Evolutionary conservation across 2,113 vertebrate species (phyloP), one percentile per base, ranked within the genome.

Genomic region (Puntigrus tetrazona): DNA sequence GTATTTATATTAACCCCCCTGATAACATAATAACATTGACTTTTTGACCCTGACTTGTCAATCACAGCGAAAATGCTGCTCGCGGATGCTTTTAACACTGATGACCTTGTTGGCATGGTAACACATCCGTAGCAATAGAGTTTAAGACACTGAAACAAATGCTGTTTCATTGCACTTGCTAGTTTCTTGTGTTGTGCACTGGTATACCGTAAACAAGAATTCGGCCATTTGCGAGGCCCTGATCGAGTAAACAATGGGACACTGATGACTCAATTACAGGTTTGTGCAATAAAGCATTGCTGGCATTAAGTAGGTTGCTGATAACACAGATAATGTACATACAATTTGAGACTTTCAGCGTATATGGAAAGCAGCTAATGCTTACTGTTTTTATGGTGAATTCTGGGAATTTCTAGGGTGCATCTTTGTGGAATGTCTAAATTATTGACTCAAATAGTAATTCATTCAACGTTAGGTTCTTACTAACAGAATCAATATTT

Each of bases 71-170:
- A 78, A 78, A 36, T 18, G 55, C 55, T 18, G 55, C 77, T 43
- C 5, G n/a, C 34, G 8, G 55, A 78, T 78, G 77, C 77, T 78
- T 78, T 78, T 79, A 79, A 79, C 36, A 61, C 76, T 6, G 36
- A 10, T 79, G 77, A 79, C 77, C 55, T 79, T 79, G 77, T 79
- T 79, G 77, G 77, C 55, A 79, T 79, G 55, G 77, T 79, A 79
- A 79, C 77, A 79, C 55, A 38, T 43, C 13, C n/a, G 2, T 27
- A 78, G 55, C 55, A 63, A 27, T 63, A 43, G 34, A 79, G 55
- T 63, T 61, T 63, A 61, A 79, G 55, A 61, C 55, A 61, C 55
- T 79, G 77, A 27, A 63, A 79, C 55, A 63, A 79, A 79, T 61
- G 38, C 69, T 27, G 69, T 72, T 72, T n/a, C 38, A 72, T 43